Conservation (phyloP, 2,888 invertebrate species). For the Clostera curtula region DNA sequence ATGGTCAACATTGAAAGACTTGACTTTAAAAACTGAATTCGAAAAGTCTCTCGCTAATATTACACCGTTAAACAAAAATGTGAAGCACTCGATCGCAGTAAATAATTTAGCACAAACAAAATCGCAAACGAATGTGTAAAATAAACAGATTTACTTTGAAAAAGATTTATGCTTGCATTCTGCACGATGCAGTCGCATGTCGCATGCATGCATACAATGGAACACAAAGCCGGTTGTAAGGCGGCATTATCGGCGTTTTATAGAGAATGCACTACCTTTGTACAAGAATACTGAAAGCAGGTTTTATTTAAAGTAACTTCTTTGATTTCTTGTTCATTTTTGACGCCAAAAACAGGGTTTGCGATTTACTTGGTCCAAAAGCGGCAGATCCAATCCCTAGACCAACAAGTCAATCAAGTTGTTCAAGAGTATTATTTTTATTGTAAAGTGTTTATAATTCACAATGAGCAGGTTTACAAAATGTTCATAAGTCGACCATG, state of each 20-base stretch:
- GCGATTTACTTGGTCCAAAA: too few relatives aligned
- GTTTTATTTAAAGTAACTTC: constrained; percentile 25
- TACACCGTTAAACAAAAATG: too few relatives aligned
- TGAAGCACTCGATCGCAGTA: too few relatives aligned
- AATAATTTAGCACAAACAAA: constrained; percentile 24
- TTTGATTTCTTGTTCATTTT: constrained; percentile 12
- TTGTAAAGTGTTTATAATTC: too few relatives aligned
- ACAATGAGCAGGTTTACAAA: too few relatives aligned
- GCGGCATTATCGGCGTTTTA: constrained; percentile 41
- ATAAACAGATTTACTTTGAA: constrained; percentile 34
- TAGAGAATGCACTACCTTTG: constrained; percentile 34
- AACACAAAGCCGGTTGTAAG: constrained; percentile 29
- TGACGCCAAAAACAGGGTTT: constrained; percentile 12
- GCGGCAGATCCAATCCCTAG: too few relatives aligned
- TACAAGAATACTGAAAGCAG: constrained; percentile 13
- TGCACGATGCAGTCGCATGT: constrained; percentile 10
- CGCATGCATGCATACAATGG: constrained; percentile 25
- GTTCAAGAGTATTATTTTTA: too few relatives aligned
- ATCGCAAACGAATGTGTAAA: constrained; percentile 23
- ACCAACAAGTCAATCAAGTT: too few relatives aligned
- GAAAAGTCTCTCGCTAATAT: too few relatives aligned
- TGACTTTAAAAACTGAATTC: too few relatives aligned
- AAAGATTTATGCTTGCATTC: constrained; percentile 34
- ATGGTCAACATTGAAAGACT: too few relatives aligned
- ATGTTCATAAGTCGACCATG: too few relatives aligned